A percentile compares a stretch with the other conserved stretches of the same genome.
Conservation (phyloP, 2,113 vertebrate species). For the Ptilonorhynchus violaceus region DNA sequence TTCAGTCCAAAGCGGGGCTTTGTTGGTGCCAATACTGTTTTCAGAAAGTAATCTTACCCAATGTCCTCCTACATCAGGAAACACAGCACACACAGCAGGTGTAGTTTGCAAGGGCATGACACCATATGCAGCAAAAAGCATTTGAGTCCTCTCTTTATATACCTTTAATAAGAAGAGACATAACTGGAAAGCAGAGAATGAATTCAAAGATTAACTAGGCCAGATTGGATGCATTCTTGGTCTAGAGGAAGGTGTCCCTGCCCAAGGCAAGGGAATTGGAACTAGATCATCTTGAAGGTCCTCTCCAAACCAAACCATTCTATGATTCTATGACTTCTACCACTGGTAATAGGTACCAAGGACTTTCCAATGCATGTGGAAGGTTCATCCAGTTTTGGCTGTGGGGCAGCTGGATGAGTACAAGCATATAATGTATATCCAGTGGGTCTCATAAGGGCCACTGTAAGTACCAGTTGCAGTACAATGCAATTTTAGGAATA, state of each 20-base stretch:
- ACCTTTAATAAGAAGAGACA: not conserved
- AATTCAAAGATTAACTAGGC: not conserved
- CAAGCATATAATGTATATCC: not conserved
- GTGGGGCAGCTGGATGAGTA: not conserved
- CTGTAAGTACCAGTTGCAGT: not conserved
- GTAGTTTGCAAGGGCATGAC: not conserved
- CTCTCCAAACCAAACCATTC: not conserved
- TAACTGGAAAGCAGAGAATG: not conserved
- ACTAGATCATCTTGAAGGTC: not conserved
- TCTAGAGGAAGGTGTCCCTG: not conserved
- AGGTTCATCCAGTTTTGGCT: not conserved
- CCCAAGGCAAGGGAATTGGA: not conserved
- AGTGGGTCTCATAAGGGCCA: not conserved
- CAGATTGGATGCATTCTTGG: not conserved
- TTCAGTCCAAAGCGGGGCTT: not conserved
- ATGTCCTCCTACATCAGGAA: not conserved
- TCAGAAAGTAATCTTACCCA: not conserved
- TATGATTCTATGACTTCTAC: not conserved
- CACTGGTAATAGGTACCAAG: not conserved
- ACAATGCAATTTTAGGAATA: not conserved
- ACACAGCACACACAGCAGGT: not conserved
- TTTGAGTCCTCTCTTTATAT: not conserved
- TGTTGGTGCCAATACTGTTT: not conserved
- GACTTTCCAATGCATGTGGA: not conserved
- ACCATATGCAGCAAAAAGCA: not conserved